Percentiles rank a stretch among this genome's conserved stretches.
phyloP scores from a whole-genome alignment of 2,888 invertebrate species.

The Monochamus alternatus region DNA sequence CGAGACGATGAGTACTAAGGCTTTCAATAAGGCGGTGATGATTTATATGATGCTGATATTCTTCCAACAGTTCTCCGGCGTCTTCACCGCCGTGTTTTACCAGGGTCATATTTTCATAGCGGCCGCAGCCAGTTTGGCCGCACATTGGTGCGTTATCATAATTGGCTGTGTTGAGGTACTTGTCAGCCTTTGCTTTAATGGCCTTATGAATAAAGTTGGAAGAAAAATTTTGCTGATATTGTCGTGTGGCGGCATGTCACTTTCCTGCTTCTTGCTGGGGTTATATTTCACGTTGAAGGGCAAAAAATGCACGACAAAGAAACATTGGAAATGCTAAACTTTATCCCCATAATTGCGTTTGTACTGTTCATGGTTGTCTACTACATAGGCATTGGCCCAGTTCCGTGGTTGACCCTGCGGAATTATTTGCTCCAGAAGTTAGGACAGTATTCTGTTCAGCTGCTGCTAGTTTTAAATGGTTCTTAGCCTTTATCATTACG shows the following conservation, averaged over 20 bases:
- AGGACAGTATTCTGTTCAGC: conserved; percentile 85
- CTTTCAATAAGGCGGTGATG: conserved; percentile 78
- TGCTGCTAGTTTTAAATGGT: conserved; percentile 90
- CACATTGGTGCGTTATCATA: conserved; percentile 65
- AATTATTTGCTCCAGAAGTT: conserved; percentile 86
- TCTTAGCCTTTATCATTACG: conserved; percentile 86
- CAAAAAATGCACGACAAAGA: conserved; percentile 62
- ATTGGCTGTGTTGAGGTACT: conserved; percentile 87
- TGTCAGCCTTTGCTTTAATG: conserved; percentile 83
- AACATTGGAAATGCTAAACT: conserved; percentile 75
- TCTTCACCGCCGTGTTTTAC: conserved; percentile 89
- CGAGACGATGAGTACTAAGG: conserved; percentile 75
- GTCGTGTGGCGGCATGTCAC: conserved; percentile 81
- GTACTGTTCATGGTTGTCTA: conserved; percentile 86
- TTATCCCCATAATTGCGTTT: conserved; percentile 83
- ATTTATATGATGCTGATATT: conserved; percentile 87
- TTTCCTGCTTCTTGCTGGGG: conserved; percentile 81
- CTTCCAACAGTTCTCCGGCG: conserved; percentile 89
- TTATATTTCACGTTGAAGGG: conserved; percentile 77
- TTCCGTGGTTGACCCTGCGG: conserved; percentile 92
- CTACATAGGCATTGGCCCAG: conserved; percentile 88
- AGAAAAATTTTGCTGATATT: conserved; percentile 82
- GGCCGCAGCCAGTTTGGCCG: conserved; percentile 75
- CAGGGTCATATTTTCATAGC: conserved; percentile 80
- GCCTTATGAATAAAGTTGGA: conserved; percentile 82